Evolutionary conservation across 2,888 invertebrate species (phyloP).

Genomic region (Vanessa cardui): DNA sequence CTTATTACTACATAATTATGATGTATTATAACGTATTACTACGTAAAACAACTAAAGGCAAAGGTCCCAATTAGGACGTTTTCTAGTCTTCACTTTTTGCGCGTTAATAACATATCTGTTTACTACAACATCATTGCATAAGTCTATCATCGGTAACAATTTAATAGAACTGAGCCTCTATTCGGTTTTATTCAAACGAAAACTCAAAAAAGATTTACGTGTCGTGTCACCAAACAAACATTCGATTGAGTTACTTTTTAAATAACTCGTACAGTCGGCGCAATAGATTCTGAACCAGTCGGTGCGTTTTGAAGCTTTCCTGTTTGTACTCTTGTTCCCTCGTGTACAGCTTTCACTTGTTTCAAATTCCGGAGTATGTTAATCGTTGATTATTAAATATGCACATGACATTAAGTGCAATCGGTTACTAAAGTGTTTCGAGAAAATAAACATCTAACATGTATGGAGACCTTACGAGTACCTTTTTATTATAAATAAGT

Average conservation of each 20-base stretch:
- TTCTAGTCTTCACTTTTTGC: no score
- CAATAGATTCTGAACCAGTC: background rate
- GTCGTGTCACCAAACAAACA: background rate
- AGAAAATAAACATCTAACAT: conserved; percentile 10
- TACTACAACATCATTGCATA: no score
- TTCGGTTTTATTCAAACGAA: background rate
- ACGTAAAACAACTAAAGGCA: no score
- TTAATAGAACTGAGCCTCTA: background rate
- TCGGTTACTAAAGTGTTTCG: conserved; percentile 10
- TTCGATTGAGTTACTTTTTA: conserved; percentile 3
- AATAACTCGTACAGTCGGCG: background rate
- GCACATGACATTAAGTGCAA: conserved; percentile 24
- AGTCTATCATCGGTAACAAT: no score
- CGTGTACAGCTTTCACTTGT: conserved; percentile 32
- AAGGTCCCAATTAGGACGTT: no score
- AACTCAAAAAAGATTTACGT: background rate
- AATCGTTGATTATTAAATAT: conserved; percentile 26
- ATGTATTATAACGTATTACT: no score
- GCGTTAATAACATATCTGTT: no score
- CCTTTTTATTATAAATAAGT: no score
- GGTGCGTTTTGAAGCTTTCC: background rate
- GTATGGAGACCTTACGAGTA: no score
- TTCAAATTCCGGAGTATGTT: conserved; percentile 26
- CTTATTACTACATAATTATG: no score
- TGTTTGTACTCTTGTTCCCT: conserved; percentile 1